Percentiles rank a stretch among this genome's conserved stretches.
phyloP scores from a whole-genome alignment of 2,888 invertebrate species.

The Eledone cirrhosa region DNA sequence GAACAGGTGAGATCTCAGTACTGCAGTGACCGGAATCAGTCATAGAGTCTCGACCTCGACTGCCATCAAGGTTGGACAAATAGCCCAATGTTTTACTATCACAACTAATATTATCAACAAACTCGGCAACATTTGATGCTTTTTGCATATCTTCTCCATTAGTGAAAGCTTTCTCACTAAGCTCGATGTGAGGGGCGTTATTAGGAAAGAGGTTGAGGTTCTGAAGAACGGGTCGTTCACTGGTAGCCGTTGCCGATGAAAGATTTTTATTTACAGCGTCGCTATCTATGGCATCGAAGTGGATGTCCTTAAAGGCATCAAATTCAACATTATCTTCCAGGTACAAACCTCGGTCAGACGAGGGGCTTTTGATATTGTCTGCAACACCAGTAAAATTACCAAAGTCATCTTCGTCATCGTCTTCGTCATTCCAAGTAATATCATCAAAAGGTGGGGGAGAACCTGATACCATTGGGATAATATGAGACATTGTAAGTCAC shows the following conservation, averaged over 20 bases:
- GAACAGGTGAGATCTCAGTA: conserved; percentile 53
- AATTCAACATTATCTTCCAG: conserved; percentile 15
- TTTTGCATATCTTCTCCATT: conserved; percentile 3
- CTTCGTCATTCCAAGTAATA: conserved; percentile 15
- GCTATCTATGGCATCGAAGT: background rate
- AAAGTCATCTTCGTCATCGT: conserved; percentile 27
- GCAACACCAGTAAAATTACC: conserved; percentile 21
- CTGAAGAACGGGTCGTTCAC: background rate
- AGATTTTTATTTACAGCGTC: background rate
- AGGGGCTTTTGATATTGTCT: conserved; percentile 22
- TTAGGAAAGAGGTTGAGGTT: background rate
- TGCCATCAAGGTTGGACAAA: conserved; percentile 17
- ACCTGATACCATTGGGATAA: conserved; percentile 27
- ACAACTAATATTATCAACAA: conserved; percentile 25
- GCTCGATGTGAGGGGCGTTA: background rate
- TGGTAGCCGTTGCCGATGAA: background rate
- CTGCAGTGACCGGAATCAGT: conserved; percentile 56
- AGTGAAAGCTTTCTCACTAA: background rate
- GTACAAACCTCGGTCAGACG: conserved; percentile 19
- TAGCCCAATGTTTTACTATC: conserved; percentile 24
- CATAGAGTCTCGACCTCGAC: conserved; percentile 26
- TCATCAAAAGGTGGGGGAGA: conserved; percentile 29
- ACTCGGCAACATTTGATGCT: background rate
- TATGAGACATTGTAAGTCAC: conserved; percentile 22
- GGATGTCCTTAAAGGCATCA: background rate